Conservation (phyloP, 35 echinoderm and acorn worm species). For the Nesometra sesokonis region DNA sequence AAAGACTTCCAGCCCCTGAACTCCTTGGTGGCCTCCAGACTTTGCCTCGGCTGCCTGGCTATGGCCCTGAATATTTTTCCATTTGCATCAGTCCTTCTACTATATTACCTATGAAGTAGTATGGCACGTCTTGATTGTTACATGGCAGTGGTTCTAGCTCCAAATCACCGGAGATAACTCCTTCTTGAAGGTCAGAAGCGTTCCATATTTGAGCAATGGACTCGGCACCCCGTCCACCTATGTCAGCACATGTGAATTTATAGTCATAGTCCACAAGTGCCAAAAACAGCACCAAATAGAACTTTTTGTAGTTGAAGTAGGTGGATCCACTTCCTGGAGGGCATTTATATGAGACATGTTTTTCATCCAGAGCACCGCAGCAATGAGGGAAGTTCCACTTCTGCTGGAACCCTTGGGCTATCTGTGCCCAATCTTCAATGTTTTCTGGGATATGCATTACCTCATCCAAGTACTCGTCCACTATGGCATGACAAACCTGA, state of each 20-base stretch:
- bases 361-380: slow-evolving; percentile 42
- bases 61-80: too few relatives aligned
- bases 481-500: slow-evolving; percentile 19
- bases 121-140: slow-evolving; percentile 39
- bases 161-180: slow-evolving; percentile 1
- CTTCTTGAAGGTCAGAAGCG: slow-evolving; percentile 24
- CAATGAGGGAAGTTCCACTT: slow-evolving; percentile 70
- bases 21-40: too few relatives aligned
- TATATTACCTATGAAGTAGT: slow-evolving; percentile 53
- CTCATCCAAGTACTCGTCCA: slow-evolving; percentile 36
- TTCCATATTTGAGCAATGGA: slow-evolving; percentile 35
- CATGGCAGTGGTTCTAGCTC: slow-evolving; percentile 18
- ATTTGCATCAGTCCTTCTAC: too few relatives aligned
- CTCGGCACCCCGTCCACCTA: slow-evolving; percentile 8
- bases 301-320: slow-evolving; percentile 50
- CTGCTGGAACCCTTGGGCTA: slow-evolving; percentile 18
- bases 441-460: slow-evolving; percentile 25
- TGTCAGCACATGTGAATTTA: slow-evolving; percentile 24
- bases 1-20: too few relatives aligned
- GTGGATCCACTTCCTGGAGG: slow-evolving; percentile 32
- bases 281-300: slow-evolving; percentile 37
- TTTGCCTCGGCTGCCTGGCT: too few relatives aligned
- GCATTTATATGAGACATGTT: slow-evolving; percentile 27
- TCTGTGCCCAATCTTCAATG: neutral
- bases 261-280: slow-evolving; percentile 34